These are phyloP conservation scores for Natator depressus DNA, from an alignment of 2,113 vertebrate genomes.

Conservation along the genomic window DNA sequence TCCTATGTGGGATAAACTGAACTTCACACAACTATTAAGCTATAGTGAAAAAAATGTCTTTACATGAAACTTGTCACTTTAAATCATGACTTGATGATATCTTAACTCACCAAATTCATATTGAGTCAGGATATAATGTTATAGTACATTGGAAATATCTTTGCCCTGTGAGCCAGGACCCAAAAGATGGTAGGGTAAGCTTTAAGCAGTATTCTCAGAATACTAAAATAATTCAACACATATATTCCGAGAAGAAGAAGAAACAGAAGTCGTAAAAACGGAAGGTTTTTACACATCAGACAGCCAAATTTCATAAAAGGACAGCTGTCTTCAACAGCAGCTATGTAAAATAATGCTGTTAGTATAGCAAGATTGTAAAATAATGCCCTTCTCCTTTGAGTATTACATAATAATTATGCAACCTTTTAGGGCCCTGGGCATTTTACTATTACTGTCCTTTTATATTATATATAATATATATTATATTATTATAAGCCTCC, in stretches of 20 bases:
- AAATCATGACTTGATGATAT: neutral
- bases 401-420: constrained; percentile 21
- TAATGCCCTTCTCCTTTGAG: neutral
- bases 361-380: neutral
- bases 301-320: constrained; percentile 1
- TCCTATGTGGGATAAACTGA: neutral
- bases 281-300: neutral
- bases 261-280: neutral
- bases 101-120: neutral
- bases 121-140: neutral
- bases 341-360: constrained; percentile 17
- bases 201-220: neutral
- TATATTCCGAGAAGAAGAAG: neutral
- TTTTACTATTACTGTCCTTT: constrained; percentile 10
- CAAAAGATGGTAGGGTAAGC: neutral
- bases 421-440: constrained; percentile 11
- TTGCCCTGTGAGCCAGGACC: neutral
- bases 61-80: neutral
- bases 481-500: neutral
- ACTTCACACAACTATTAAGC: neutral
- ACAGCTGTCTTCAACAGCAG: constrained; percentile 6
- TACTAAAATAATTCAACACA: neutral
- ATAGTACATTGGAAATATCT: neutral
- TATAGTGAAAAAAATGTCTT: neutral
- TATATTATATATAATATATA: no score